phyloP scores from a whole-genome alignment of 23 tunicate species.

The Trididemnum nubilum region DNA sequence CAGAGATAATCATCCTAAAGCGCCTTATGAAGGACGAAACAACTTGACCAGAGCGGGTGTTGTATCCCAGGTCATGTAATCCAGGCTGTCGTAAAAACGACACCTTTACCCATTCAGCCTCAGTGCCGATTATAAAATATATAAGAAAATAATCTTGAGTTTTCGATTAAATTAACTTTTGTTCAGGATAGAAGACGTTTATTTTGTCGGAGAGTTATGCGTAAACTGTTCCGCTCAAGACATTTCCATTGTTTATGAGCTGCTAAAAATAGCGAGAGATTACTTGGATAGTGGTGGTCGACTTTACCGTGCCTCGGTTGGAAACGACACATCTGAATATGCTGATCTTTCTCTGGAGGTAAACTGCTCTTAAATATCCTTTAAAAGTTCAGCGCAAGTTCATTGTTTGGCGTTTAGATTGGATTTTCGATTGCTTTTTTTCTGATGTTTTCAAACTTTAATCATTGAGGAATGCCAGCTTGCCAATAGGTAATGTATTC shows the following conservation, averaged over 20 bases:
- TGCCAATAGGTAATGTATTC: too few relatives aligned
- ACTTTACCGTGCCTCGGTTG: conserved; percentile 32
- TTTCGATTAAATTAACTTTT: neutral
- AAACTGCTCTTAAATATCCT: neutral
- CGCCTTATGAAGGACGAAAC: too few relatives aligned
- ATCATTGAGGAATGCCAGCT: too few relatives aligned
- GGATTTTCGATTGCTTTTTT: too few relatives aligned
- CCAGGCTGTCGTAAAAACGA: too few relatives aligned
- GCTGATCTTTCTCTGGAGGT: conserved; percentile 26
- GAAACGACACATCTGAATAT: neutral
- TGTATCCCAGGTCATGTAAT: too few relatives aligned
- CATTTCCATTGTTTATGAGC: conserved; percentile 30
- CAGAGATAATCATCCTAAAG: too few relatives aligned
- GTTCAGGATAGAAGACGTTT: conserved; percentile 38
- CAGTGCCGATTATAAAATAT: too few relatives aligned
- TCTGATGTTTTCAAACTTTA: too few relatives aligned
- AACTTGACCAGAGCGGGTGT: too few relatives aligned
- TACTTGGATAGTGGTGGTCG: conserved; percentile 43
- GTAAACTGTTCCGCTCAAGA: conserved; percentile 22
- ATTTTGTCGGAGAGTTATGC: conserved; percentile 53
- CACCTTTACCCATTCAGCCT: too few relatives aligned
- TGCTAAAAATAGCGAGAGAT: conserved; percentile 40
- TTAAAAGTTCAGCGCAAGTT: neutral
- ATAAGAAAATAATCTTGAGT: too few relatives aligned
- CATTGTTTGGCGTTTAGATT: neutral